Evolutionary conservation across 2,888 invertebrate species (phyloP), one percentile per base, ranked within the genome.

Genomic region (Papilio protenor): DNA sequence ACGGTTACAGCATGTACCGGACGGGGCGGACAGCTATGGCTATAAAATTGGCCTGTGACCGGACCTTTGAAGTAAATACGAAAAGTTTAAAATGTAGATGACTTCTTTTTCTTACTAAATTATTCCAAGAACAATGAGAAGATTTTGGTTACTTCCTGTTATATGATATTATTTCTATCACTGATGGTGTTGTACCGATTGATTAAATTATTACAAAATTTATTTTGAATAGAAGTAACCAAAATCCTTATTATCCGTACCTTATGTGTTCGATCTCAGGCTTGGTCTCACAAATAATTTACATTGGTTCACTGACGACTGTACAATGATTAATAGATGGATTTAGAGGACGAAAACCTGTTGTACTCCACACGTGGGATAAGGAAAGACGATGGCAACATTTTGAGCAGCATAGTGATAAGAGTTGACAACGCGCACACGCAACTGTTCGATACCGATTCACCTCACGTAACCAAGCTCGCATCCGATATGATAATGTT

Each of bases 401-500:
- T 69, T 33, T 33, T 55, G 77, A 66, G 23, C 23, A 74, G 21
- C 45, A 33, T 45, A 23, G 8, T 18, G 73, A 57, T 69, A 73
- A 66, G 23, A 73, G 33, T 27, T 66, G 57, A 18, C 27, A 61
- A 61, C 72, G 49, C 64, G 33, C 52, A 55, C 66, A n/a, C 21
- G 57, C 57, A 23, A 47, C 52, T 81, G 80, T 79, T 81, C 81
- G 79, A 80, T 89, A 89, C 84, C 85, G 86, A 93, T 91, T 91
- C 92, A 84, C 85, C 81, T 85, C 91, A 90, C 90, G 92, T 87
- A 84, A 61, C 73, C 64, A 64, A 75, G 75, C 45, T 33, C 72
- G 82, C 73, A 55, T 72, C 55, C 33, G 72, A 69, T 76, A 76
- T 77, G 57, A 77, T 77, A 77, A 77, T 77, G 57, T 59, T 70